These are phyloP conservation scores for Rhabdomys dilectus DNA, from an alignment of 2,113 vertebrate genomes.

Conservation along the genomic window DNA sequence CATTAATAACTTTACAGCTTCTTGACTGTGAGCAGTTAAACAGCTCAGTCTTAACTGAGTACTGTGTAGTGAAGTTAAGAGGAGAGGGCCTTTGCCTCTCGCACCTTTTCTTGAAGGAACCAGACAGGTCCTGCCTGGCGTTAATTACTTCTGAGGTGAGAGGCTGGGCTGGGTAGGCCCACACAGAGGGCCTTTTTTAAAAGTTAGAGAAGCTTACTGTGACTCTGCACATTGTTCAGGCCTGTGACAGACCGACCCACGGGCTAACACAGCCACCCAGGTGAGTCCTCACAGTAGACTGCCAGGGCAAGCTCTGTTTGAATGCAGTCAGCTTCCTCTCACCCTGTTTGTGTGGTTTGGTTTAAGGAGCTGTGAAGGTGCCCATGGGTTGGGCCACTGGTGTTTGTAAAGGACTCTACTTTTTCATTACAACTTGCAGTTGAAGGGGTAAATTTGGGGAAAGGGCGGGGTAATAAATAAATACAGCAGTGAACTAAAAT, in stretches of 20 bases:
- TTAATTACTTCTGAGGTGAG: not conserved
- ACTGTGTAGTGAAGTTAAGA: constrained; percentile 1
- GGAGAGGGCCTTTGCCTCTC: not conserved
- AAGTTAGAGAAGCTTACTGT: not conserved
- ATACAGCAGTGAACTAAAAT: constrained; percentile 3
- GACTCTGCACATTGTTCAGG: not conserved
- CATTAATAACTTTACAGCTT: constrained; percentile 18
- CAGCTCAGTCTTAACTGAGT: constrained; percentile 4
- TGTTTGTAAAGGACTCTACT: not conserved
- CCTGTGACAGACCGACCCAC: not conserved
- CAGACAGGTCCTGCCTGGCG: not conserved
- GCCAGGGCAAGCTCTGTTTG: not conserved
- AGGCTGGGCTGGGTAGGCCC: not conserved
- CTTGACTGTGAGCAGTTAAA: not conserved
- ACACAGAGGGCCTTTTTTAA: not conserved
- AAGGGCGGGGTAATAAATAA: not conserved
- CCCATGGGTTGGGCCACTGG: not conserved
- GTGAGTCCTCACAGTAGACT: constrained; percentile 1
- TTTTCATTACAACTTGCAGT: not conserved
- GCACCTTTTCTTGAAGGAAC: not conserved
- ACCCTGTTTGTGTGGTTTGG: not conserved
- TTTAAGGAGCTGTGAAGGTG: not conserved
- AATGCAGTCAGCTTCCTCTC: not conserved
- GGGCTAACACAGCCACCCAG: not conserved
- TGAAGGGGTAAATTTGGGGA: not conserved